phyloP scores from a whole-genome alignment of 2,113 vertebrate species.

The Ivindomyrus marchei region DNA sequence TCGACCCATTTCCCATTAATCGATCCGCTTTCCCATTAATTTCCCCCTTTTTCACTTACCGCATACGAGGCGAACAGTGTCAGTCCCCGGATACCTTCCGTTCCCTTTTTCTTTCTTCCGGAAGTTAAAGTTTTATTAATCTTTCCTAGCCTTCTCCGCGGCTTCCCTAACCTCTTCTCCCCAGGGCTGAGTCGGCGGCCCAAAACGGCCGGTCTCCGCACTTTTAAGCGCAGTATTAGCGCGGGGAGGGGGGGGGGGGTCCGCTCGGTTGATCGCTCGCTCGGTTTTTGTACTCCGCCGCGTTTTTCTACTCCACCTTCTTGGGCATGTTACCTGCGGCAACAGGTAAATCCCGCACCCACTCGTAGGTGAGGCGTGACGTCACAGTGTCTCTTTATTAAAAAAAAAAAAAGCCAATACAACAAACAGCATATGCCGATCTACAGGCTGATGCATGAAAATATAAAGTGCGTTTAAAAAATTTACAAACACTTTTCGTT shows the following conservation, averaged over 20 bases:
- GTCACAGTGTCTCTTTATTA: conserved; percentile 38
- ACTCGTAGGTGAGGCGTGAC: conserved; percentile 58
- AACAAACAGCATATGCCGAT: not conserved
- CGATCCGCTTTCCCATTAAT: not conserved
- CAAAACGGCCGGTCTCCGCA: not conserved
- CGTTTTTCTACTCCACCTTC: conserved; percentile 20
- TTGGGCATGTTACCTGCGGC: conserved; percentile 58
- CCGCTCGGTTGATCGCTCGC: not conserved
- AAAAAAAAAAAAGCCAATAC: not conserved
- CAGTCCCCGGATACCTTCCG: not conserved
- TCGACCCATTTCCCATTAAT: not conserved
- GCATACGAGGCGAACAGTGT: not conserved
- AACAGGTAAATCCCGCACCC: conserved; percentile 56
- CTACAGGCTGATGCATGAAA: not conserved
- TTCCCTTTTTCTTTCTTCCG: conserved; percentile 11
- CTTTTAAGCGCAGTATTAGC: not conserved
- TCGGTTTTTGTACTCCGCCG: not conserved
- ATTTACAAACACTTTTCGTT: not conserved
- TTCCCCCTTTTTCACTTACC: not conserved
- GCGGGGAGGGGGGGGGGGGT: not conserved
- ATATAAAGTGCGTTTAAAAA: not conserved
- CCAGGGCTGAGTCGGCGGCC: not conserved
- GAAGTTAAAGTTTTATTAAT: conserved; percentile 17
- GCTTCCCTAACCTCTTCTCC: not conserved
- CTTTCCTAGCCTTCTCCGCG: not conserved